phyloP scores from a whole-genome alignment of 2,888 invertebrate genomes.

The Chrysolina oricalcia region DNA sequence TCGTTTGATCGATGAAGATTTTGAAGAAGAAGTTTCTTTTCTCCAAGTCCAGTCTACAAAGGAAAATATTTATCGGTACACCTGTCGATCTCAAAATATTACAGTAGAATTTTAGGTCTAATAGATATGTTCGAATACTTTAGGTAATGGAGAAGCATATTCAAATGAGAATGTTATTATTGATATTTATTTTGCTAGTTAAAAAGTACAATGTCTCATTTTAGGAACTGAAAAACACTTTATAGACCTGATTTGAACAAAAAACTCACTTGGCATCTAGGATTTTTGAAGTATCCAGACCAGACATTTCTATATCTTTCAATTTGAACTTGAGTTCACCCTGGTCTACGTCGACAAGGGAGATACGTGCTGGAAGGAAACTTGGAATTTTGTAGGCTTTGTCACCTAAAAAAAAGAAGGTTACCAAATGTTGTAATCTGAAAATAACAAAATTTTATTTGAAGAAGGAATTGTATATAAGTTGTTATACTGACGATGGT shows the following conservation, averaged over 20 bases:
- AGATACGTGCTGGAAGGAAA: constrained; percentile 57
- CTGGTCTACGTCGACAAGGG: constrained; percentile 52
- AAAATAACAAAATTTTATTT: too few species aligned
- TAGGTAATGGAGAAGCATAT: too few species aligned
- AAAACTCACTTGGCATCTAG: constrained; percentile 53
- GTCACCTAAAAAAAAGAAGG: constrained; percentile 53
- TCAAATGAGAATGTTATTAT: too few species aligned
- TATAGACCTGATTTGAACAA: background rate
- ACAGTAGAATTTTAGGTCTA: too few species aligned
- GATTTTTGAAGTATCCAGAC: constrained; percentile 54
- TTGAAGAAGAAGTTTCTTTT: constrained; percentile 38
- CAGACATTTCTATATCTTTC: constrained; percentile 54
- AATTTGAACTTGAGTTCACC: constrained; percentile 56
- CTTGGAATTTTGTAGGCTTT: constrained; percentile 55
- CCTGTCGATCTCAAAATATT: background rate
- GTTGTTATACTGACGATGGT: too few species aligned
- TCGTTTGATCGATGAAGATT: constrained; percentile 34
- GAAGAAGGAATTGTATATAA: too few species aligned
- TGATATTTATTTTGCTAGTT: too few species aligned
- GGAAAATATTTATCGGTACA: background rate
- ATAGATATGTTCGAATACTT: too few species aligned
- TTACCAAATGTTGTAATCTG: background rate
- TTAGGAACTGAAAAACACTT: too few species aligned
- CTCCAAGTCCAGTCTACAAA: constrained; percentile 50
- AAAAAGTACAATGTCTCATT: too few species aligned